Base-by-base conservation (phyloP, 2,113 vertebrate species). In the Monopterus albus region DNA sequence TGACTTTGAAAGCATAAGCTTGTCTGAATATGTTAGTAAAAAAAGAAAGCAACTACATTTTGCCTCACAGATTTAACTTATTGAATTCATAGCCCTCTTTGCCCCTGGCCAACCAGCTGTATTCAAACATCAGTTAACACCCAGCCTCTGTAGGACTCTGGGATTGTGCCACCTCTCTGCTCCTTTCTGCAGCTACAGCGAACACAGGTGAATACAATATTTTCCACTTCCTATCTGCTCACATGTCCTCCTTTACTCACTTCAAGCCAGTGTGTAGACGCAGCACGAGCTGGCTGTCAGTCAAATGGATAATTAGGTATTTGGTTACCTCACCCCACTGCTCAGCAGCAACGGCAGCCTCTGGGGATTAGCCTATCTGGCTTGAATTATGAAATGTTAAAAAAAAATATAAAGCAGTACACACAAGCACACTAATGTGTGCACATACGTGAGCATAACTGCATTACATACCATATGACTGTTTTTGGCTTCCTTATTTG, bases 401-500 rank as follows among this genome's bases (percentile, higher is more conserved):
- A 55, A 89, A 79, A 87, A 69, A n/a, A n/a, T n/a, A 79, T 52
- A 76, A 38, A 64, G 21, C 70, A 40, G 68, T 69, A 55, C 65
- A 63, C 66, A 71, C 58, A 53, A 42, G 57, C 79, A 51, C 43
- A 73, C 45, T 62, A 31, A 78, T 53, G 59, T 47, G 73, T 56
- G 40, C 56, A 52, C 52, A 49, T 42, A 60, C 39, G 61, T 60
- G 29, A 55, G 56, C 58, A 33, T 8, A 64, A 58, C n/a, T n/a
- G n/a, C 14, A 20, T 76, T 17, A 45, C 57, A 68, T 75, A 55
- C 49, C 53, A 3, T 13, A n/a, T 33, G 74, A 69, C 73, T 20
- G 47, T 79, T 68, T 85, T 87, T 90, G 87, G 84, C 75, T 67
- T 79, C 62, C 65, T 68, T 75, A 72, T 61, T 83, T 71, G 64